phyloP scores from a whole-genome alignment of 2,797 vertebrate species.

The Eurystomus glaucurus region DNA sequence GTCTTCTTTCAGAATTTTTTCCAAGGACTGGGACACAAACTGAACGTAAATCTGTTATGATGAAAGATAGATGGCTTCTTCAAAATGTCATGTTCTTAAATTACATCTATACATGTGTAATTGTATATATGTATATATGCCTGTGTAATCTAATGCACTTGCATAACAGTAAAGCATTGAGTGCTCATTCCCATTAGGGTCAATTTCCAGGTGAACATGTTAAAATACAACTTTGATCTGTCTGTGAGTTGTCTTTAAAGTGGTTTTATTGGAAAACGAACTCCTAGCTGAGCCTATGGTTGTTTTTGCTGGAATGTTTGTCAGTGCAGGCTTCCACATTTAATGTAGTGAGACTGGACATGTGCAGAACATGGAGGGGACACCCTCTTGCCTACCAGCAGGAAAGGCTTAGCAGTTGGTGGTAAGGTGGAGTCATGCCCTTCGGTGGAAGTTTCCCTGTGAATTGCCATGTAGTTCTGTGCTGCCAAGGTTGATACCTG shows the following conservation, averaged over 20 bases:
- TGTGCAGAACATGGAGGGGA: slow-evolving; percentile 39
- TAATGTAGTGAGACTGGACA: slow-evolving; percentile 6
- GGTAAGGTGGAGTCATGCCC: slow-evolving; percentile 24
- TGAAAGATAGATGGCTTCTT: slow-evolving; percentile 73
- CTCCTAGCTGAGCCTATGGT: neutral
- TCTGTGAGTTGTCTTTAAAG: neutral
- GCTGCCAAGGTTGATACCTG: slow-evolving; percentile 3
- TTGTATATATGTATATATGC: slow-evolving; percentile 52
- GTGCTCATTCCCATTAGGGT: neutral
- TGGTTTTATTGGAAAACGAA: neutral
- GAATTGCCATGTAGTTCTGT: neutral
- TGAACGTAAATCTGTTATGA: slow-evolving; percentile 63
- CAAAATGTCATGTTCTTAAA: slow-evolving; percentile 76
- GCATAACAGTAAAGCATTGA: neutral
- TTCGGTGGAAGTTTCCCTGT: slow-evolving; percentile 36
- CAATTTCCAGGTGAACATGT: slow-evolving; percentile 2
- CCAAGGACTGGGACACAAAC: slow-evolving; percentile 48
- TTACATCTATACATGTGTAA: slow-evolving; percentile 73
- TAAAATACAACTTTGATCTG: neutral
- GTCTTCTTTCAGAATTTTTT: slow-evolving; percentile 54
- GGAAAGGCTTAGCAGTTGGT: slow-evolving; percentile 42
- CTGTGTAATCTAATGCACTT: slow-evolving; percentile 66
- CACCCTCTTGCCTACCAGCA: slow-evolving; percentile 38
- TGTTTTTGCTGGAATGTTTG: neutral
- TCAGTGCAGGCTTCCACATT: neutral